A percentile compares a stretch with the other conserved stretches of the same genome.
Evolutionary conservation across 2,113 vertebrate genomes (phyloP).

Genomic region (Junco hyemalis): DNA sequence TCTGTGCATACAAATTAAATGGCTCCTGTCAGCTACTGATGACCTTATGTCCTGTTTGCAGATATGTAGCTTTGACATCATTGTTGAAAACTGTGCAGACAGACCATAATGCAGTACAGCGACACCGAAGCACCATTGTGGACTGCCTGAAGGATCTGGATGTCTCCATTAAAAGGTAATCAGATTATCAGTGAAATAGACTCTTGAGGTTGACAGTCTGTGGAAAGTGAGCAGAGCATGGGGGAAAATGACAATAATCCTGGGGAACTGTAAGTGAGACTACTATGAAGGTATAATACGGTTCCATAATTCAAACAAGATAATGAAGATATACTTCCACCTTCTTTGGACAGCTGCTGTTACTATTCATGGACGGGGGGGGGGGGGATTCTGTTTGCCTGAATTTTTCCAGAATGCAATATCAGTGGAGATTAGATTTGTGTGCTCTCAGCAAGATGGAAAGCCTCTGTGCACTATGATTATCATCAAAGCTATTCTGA

Average conservation of each 20-base stretch:
- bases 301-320: neutral
- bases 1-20: neutral
- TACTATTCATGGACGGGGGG: neutral
- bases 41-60: constrained; percentile 6
- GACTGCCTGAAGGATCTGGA: constrained; percentile 98
- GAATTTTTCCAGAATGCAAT: neutral
- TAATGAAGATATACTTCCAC: neutral
- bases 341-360: neutral
- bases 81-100: constrained; percentile 98
- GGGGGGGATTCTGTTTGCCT: neutral
- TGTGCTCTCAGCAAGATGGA: neutral
- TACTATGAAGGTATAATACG: neutral
- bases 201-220: neutral
- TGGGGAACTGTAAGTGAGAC: neutral
- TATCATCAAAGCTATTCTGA: neutral
- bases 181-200: neutral
- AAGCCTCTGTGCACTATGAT: neutral
- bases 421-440: neutral
- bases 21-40: neutral
- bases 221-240: neutral
- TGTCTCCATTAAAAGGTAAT: constrained; percentile 97
- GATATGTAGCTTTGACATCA: constrained; percentile 97
- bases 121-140: constrained; percentile 97
- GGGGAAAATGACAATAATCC: neutral
- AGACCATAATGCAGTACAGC: constrained; percentile 97